A percentile compares a stretch with the other conserved stretches of the same genome.
Conservation (phyloP, 2,797 vertebrate species). For the Lerista edwardsae region DNA sequence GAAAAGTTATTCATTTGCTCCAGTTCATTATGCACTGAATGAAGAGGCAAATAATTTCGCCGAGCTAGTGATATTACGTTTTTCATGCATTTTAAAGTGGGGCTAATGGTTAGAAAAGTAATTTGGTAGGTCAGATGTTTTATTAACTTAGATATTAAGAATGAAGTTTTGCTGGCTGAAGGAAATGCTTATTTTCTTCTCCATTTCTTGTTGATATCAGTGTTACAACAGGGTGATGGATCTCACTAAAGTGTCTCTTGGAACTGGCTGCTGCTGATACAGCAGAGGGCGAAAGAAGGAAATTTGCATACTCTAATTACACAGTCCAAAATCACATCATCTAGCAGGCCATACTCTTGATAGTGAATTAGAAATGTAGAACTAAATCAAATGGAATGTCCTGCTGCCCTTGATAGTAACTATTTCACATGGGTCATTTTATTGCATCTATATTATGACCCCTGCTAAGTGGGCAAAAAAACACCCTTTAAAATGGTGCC, state of each 20-base stretch:
- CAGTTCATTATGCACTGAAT: slow-evolving; percentile 54
- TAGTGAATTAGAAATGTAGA: background rate
- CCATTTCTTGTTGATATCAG: background rate
- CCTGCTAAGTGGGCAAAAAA: too few relatives aligned
- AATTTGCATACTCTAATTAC: background rate
- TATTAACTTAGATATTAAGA: slow-evolving; percentile 58
- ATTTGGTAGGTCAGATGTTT: slow-evolving; percentile 53
- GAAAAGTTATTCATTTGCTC: slow-evolving; percentile 51
- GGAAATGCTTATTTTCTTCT: background rate
- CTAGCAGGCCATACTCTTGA: background rate
- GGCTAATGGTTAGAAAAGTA: slow-evolving; percentile 59
- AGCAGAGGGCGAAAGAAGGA: background rate
- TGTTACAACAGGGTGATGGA: background rate
- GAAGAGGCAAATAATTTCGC: slow-evolving; percentile 52
- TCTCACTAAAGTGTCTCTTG: slow-evolving; percentile 3
- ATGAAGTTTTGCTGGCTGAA: slow-evolving; percentile 45
- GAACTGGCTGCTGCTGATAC: slow-evolving; percentile 1
- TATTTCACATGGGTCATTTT: background rate
- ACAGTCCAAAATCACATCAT: accelerated
- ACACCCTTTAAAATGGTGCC: too few relatives aligned
- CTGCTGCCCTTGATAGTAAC: background rate
- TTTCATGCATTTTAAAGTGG: slow-evolving; percentile 58
- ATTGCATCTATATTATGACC: background rate
- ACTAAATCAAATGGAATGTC: background rate
- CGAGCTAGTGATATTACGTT: slow-evolving; percentile 45